A percentile compares a stretch with the other conserved stretches of the same genome.
phyloP scores from a whole-genome alignment of 1,140 invertebrate species.

The Trichonephila clavata region DNA sequence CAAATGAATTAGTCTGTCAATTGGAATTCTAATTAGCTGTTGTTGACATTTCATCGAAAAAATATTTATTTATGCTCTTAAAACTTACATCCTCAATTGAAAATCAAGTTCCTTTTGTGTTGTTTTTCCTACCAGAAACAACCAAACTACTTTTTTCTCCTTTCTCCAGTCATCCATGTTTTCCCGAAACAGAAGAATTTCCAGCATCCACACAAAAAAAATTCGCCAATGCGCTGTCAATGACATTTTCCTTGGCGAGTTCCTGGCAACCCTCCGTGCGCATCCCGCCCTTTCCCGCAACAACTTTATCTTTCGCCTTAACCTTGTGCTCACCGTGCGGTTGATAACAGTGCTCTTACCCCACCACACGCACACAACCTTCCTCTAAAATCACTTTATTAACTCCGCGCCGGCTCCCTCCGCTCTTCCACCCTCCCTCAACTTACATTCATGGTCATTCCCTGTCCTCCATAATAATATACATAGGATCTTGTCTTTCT shows the following conservation, averaged over 20 bases:
- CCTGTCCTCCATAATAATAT: background rate
- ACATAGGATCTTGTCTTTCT: too few relatives aligned
- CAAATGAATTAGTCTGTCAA: too few relatives aligned
- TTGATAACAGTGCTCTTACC: slow-evolving; percentile 61
- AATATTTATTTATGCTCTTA: too few relatives aligned
- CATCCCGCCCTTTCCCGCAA: slow-evolving; percentile 27
- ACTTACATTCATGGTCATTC: background rate
- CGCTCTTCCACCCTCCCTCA: background rate
- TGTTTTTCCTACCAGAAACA: too few relatives aligned
- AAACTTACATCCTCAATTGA: too few relatives aligned
- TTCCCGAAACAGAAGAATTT: background rate
- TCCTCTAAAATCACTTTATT: slow-evolving; percentile 66
- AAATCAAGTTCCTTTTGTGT: too few relatives aligned
- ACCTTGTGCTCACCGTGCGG: slow-evolving; percentile 38
- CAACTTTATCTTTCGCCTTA: slow-evolving; percentile 58
- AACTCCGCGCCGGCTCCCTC: background rate
- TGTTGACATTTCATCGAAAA: too few relatives aligned
- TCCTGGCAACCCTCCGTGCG: slow-evolving; percentile 12
- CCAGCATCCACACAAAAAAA: background rate
- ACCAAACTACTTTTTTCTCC: too few relatives aligned
- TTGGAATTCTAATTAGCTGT: too few relatives aligned
- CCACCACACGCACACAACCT: slow-evolving; percentile 54
- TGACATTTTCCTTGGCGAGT: slow-evolving; percentile 35
- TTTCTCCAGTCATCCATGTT: too few relatives aligned
- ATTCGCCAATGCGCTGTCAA: background rate